phyloP scores from a whole-genome alignment of 2,888 invertebrate genomes.

The Coleophora flavipennella region DNA sequence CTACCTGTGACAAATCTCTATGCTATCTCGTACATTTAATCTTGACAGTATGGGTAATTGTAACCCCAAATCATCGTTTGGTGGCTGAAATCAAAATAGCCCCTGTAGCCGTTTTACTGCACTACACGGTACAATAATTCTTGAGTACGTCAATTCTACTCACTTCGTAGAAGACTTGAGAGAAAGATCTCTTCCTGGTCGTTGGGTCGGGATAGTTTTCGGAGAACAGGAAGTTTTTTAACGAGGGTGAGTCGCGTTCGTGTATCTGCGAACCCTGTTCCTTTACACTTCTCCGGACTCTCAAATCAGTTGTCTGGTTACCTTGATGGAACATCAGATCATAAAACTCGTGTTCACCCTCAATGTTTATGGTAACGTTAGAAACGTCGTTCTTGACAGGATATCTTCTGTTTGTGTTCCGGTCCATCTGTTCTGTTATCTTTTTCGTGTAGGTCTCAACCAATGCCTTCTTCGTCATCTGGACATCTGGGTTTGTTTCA shows the following conservation, averaged over 20 bases:
- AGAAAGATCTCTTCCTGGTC: conserved; percentile 12
- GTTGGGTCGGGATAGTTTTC: conserved; percentile 7
- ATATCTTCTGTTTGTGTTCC: conserved; percentile 12
- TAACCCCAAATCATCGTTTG: conserved; percentile 14
- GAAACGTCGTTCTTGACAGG: conserved; percentile 26
- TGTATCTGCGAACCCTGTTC: conserved; percentile 15
- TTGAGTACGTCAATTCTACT: conserved; percentile 8
- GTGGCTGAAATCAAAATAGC: conserved; percentile 34
- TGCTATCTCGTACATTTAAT: conserved; percentile 44
- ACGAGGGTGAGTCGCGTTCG: conserved; percentile 12
- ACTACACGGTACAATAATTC: neutral
- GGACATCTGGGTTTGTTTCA: conserved; percentile 24
- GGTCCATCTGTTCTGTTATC: conserved; percentile 21
- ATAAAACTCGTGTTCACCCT: conserved; percentile 41
- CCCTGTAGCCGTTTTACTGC: conserved; percentile 3
- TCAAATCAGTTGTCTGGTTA: conserved; percentile 30
- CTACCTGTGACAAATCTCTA: conserved; percentile 53
- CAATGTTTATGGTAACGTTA: conserved; percentile 41
- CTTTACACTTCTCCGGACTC: conserved; percentile 32
- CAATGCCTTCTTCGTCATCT: conserved; percentile 34
- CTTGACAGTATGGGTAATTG: conserved; percentile 19
- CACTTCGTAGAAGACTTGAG: conserved; percentile 14
- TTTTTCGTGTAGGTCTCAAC: conserved; percentile 38
- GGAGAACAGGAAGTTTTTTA: conserved; percentile 22
- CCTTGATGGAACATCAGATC: conserved; percentile 36